Evolutionary conservation across 2,888 invertebrate genomes (phyloP).

Genomic region (Odontomyia ornata): DNA sequence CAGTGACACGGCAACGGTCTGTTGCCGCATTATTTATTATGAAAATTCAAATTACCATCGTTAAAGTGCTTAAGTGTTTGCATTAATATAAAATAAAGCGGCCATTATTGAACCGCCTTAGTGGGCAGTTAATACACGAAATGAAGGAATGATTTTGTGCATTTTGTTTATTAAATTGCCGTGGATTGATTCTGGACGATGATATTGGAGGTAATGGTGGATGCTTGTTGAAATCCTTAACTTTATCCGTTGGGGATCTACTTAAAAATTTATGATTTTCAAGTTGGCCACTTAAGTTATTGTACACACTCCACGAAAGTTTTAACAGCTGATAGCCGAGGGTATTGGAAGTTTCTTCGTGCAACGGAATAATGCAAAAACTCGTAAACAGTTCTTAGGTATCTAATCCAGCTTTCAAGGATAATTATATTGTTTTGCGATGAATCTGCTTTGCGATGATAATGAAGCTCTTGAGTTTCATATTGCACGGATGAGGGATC

Average conservation of each 20-base stretch:
- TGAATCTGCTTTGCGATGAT: too few species aligned
- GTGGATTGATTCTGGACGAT: background rate
- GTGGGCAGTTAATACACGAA: constrained; percentile 8
- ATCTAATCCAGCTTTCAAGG: too few species aligned
- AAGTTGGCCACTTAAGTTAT: background rate
- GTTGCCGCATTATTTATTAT: constrained; percentile 36
- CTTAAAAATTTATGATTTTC: constrained; percentile 1
- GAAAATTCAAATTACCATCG: constrained; percentile 34
- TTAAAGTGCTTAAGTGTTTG: constrained; percentile 42
- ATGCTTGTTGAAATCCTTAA: background rate
- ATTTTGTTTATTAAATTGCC: constrained; percentile 18
- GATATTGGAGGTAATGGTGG: background rate
- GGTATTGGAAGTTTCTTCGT: too few species aligned
- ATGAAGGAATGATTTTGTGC: constrained; percentile 30
- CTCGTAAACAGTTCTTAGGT: too few species aligned
- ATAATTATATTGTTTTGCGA: too few species aligned
- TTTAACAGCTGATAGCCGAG: too few species aligned
- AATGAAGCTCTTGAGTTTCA: too few species aligned
- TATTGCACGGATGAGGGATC: too few species aligned
- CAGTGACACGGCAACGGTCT: constrained; percentile 5
- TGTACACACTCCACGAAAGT: too few species aligned
- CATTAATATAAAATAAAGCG: constrained; percentile 41
- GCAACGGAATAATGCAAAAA: too few species aligned
- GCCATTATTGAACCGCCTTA: constrained; percentile 34
- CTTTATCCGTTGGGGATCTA: background rate